A percentile compares a stretch with the other conserved stretches of the same genome.
phyloP scores from a whole-genome alignment of 2,113 vertebrate species.

The Propithecus coquereli region DNA sequence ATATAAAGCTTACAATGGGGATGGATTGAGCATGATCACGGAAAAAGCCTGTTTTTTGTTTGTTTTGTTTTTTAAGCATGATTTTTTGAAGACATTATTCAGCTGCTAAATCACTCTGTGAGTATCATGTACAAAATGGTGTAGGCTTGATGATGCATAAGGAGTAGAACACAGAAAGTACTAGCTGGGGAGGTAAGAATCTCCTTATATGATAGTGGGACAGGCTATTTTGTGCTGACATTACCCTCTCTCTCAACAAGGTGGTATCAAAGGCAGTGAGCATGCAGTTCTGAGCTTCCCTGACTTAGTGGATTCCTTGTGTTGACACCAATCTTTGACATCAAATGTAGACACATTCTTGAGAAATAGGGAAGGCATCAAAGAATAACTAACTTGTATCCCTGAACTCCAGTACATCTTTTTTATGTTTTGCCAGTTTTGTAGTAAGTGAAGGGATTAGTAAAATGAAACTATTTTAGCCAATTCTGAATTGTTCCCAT shows the following conservation, averaged over 20 bases:
- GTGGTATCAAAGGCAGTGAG: neutral
- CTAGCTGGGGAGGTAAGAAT: neutral
- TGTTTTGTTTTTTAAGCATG: neutral
- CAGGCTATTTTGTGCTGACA: neutral
- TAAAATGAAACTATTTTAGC: neutral
- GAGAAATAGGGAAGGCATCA: neutral
- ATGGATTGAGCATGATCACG: neutral
- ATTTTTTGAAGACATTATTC: neutral
- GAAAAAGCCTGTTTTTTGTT: neutral
- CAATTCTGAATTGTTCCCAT: neutral
- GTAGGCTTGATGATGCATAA: neutral
- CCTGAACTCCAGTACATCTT: neutral
- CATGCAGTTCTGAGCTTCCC: neutral
- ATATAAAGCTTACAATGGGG: neutral
- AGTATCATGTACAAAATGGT: neutral
- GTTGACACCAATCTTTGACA: neutral
- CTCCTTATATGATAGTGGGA: neutral
- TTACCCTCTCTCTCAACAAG: neutral
- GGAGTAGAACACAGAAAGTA: neutral
- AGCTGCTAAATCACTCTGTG: neutral
- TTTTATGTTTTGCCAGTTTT: neutral
- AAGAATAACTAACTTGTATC: neutral
- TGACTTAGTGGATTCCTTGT: neutral
- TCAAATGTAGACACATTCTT: neutral
- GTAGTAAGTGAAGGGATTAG: neutral